Conservation (phyloP, 2,888 invertebrate species). For the Agapostemon virescens region DNA sequence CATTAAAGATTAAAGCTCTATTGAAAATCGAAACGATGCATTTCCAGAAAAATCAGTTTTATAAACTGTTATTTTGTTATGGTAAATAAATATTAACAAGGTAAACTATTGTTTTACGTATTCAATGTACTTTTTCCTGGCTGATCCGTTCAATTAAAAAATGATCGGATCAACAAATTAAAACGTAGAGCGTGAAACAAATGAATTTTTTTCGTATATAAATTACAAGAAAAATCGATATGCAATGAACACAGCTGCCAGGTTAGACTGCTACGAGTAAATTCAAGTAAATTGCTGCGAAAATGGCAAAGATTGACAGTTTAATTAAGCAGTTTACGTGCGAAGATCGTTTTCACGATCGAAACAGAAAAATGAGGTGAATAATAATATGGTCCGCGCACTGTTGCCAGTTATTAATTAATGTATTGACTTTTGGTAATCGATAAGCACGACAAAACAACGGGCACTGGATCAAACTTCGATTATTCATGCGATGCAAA, state of each 20-base stretch:
- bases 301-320: background rate
- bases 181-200: background rate
- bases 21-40: too few species aligned
- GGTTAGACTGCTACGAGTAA: background rate
- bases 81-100: too few species aligned
- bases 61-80: too few species aligned
- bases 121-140: too few species aligned
- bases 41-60: too few species aligned
- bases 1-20: too few species aligned
- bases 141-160: background rate
- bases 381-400: constrained; percentile 1
- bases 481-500: constrained; percentile 21
- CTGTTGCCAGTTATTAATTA: constrained; percentile 25
- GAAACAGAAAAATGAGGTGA: background rate
- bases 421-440: constrained; percentile 19
- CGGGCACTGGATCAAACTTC: background rate
- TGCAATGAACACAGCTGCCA: background rate
- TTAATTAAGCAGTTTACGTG: background rate
- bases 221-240: background rate
- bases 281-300: background rate
- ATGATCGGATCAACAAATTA: background rate
- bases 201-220: background rate
- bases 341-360: background rate
- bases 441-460: constrained; percentile 1
- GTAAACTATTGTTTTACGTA: too few species aligned